These are phyloP conservation scores for Alloscopus bannaensis DNA, from an alignment of 2,888 invertebrate genomes.

Conservation along the genomic window DNA sequence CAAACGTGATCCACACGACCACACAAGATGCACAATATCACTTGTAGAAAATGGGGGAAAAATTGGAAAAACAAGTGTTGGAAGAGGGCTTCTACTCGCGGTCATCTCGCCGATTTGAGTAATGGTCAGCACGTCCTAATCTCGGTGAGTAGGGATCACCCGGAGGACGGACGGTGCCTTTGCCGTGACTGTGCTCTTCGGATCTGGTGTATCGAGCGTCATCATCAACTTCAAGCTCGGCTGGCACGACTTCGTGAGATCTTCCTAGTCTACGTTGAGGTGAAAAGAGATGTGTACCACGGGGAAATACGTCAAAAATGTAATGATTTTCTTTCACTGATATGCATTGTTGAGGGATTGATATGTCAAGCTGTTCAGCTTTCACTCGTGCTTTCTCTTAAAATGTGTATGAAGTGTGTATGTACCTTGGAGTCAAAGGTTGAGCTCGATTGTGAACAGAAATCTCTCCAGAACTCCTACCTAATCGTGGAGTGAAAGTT, in stretches of 20 bases:
- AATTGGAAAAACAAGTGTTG: not conserved
- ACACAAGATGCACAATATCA: not conserved
- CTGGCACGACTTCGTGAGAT: conserved; percentile 62
- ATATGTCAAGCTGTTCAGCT: not conserved
- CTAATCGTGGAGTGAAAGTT: conserved; percentile 77
- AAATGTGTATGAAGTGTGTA: not conserved
- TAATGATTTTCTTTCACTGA: conserved; percentile 2
- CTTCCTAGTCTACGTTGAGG: conserved; percentile 55
- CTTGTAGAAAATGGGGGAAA: not conserved
- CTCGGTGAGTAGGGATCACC: conserved; percentile 54
- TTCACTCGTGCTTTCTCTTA: not conserved
- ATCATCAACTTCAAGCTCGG: conserved; percentile 63
- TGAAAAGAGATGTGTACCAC: not conserved
- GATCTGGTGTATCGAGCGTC: conserved; percentile 42
- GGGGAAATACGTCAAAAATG: not conserved
- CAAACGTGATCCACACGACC: too few species aligned
- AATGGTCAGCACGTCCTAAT: conserved; percentile 59
- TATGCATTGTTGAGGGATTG: not conserved
- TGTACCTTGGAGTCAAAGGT: conserved; percentile 66
- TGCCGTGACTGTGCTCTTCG: conserved; percentile 43
- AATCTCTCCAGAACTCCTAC: conserved; percentile 74
- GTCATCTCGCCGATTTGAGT: conserved; percentile 60
- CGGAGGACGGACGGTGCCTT: conserved; percentile 35
- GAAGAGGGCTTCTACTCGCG: conserved; percentile 46
- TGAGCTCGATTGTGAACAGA: conserved; percentile 61